phyloP scores from a whole-genome alignment of 2,113 vertebrate genomes.

The Notiomystis cincta region DNA sequence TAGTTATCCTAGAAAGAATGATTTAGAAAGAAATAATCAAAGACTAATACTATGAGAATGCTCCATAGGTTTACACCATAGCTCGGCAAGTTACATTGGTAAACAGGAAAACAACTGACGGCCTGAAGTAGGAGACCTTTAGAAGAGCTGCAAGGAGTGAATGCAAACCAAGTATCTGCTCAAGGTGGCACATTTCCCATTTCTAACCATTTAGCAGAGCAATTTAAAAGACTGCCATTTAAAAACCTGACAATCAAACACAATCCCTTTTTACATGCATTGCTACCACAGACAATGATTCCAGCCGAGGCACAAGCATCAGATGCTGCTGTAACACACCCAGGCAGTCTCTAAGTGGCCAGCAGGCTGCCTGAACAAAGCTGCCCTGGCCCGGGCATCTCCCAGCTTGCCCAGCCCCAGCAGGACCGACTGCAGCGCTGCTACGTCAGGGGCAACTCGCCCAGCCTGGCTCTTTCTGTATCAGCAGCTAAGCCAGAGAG shows the following conservation, averaged over 20 bases:
- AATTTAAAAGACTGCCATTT: not conserved
- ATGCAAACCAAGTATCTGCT: not conserved
- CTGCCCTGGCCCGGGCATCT: not conserved
- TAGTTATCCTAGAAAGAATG: not conserved
- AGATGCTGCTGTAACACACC: fast-evolving
- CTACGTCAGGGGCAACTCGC: fast-evolving
- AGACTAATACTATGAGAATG: not conserved
- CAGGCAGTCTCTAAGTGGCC: not conserved
- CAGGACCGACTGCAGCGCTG: fast-evolving
- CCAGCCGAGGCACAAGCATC: fast-evolving
- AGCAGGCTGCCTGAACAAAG: not conserved
- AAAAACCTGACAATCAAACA: not conserved
- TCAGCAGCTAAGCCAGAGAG: not conserved
- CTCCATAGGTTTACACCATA: fast-evolving
- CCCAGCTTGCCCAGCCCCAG: not conserved
- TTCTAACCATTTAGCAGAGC: not conserved
- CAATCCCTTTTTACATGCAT: fast-evolving
- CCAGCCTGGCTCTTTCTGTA: fast-evolving
- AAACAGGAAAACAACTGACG: not conserved
- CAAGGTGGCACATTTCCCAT: not conserved
- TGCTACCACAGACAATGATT: not conserved
- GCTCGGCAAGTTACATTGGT: not conserved
- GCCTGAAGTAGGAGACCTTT: not conserved
- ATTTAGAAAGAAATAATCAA: not conserved
- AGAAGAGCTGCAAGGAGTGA: not conserved